These are phyloP conservation scores for Atta cephalotes DNA, from an alignment of 1,140 invertebrate species.

Conservation along the genomic window DNA sequence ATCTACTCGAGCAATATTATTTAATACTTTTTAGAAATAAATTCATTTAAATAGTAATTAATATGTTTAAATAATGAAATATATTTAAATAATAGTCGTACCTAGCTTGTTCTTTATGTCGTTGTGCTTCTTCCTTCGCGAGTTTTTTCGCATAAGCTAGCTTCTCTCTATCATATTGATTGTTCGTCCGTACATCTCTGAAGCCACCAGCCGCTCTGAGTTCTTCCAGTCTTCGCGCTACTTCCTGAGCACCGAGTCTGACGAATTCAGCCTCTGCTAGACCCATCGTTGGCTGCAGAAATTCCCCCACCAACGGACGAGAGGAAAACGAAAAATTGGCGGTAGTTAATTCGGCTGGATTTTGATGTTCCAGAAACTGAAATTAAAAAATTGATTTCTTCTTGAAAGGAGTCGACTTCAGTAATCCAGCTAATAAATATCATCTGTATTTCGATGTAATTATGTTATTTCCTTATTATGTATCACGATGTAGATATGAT, in stretches of 20 bases:
- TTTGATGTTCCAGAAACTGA: conserved; percentile 93
- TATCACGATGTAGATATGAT: not conserved
- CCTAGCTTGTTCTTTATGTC: conserved; percentile 88
- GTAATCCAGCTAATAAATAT: not conserved
- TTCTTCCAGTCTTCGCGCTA: conserved; percentile 88
- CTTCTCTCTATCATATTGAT: conserved; percentile 87
- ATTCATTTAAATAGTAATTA: not conserved
- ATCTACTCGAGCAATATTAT: not conserved
- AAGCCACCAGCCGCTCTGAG: conserved; percentile 85
- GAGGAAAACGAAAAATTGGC: conserved; percentile 97
- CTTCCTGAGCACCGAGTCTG: conserved; percentile 85
- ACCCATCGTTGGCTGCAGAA: conserved; percentile 89
- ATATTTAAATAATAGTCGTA: conserved; percentile 61
- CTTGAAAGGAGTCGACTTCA: not conserved
- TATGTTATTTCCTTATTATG: not conserved
- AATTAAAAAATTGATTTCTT: conserved; percentile 51
- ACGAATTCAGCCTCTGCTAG: conserved; percentile 85
- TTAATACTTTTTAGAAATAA: not conserved
- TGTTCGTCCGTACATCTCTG: conserved; percentile 81
- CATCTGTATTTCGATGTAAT: conserved; percentile 6
- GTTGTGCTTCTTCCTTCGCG: conserved; percentile 87
- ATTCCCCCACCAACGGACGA: conserved; percentile 95
- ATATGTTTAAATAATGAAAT: not conserved
- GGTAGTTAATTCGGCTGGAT: conserved; percentile 90
- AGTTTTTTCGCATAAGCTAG: conserved; percentile 87